A percentile compares a stretch with the other conserved stretches of the same genome.
Evolutionary conservation across 1,140 invertebrate species (phyloP).

Genomic region (Hormaphis cornu): DNA sequence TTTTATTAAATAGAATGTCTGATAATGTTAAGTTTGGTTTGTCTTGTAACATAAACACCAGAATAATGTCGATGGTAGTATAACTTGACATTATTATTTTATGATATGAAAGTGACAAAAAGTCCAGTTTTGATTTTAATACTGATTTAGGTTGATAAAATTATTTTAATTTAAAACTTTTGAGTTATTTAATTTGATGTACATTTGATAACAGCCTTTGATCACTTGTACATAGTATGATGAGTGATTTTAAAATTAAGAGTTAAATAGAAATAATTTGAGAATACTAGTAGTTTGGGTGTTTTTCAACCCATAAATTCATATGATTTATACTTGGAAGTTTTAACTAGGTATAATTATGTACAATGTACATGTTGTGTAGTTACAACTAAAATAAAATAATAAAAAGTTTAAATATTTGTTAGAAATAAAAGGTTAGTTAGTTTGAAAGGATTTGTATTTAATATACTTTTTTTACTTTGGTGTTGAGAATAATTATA

Average conservation of each 20-base stretch:
- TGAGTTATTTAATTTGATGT: no score
- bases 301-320: not conserved
- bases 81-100: slow-evolving; percentile 5
- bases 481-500: no score
- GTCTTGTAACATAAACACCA: not conserved
- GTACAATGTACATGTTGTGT: no score
- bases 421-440: not conserved
- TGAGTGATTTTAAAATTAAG: not conserved
- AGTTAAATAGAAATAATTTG: not conserved
- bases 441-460: no score
- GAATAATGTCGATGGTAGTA: not conserved
- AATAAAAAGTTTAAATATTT: not conserved
- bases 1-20: slow-evolving; percentile 5
- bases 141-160: no score
- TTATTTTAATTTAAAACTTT: no score
- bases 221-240: not conserved
- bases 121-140: no score
- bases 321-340: not conserved
- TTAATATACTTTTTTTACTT: no score
- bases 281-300: not conserved
- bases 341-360: not conserved
- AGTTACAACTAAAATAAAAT: not conserved
- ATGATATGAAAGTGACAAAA: no score
- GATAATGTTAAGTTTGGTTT: not conserved
- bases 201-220: slow-evolving; percentile 2